Percentiles rank a stretch among this genome's conserved stretches.
Evolutionary conservation across 2,888 invertebrate species (phyloP).

Genomic region (Sesia apiformis): DNA sequence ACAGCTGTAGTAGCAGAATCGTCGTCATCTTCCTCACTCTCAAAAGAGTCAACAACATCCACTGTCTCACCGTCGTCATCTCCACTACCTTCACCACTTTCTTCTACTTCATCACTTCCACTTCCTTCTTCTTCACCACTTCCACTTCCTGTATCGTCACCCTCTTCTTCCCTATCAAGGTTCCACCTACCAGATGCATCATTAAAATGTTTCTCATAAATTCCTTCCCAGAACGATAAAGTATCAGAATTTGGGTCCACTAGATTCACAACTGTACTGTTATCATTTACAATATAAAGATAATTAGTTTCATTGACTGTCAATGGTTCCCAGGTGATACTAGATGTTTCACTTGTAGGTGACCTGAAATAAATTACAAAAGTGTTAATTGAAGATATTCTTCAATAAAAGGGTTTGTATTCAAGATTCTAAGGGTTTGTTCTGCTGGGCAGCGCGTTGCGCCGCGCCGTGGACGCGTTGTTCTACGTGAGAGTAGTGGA

Average conservation of each 20-base stretch:
- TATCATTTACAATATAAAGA: slow-evolving; percentile 31
- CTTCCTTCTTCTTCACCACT: slow-evolving; percentile 4
- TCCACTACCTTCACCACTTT: slow-evolving; percentile 4
- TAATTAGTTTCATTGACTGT: slow-evolving; percentile 20
- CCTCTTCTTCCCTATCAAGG: slow-evolving; percentile 23
- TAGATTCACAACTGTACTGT: slow-evolving; percentile 22
- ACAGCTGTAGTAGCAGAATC: slow-evolving; percentile 41
- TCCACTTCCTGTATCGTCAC: slow-evolving; percentile 10
- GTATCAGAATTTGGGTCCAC: slow-evolving; percentile 22
- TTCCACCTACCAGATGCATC: slow-evolving; percentile 46
- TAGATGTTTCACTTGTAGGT: slow-evolving; percentile 38
- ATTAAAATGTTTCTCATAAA: slow-evolving; percentile 40
- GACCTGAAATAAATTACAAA: slow-evolving; percentile 25
- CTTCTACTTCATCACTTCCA: slow-evolving; percentile 6
- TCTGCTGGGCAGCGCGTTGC: no score
- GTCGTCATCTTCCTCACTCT: slow-evolving; percentile 7
- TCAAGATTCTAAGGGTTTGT: no score
- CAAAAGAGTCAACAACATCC: background rate
- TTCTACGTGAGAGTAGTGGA: no score
- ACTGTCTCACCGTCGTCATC: background rate
- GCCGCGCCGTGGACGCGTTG: no score
- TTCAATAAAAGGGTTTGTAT: no score
- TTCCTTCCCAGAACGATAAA: slow-evolving; percentile 42
- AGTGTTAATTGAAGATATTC: no score
- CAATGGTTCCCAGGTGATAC: slow-evolving; percentile 37